Evolutionary conservation across 2,113 vertebrate species (phyloP).

Genomic region (Oxygymnocypris stewartii): DNA sequence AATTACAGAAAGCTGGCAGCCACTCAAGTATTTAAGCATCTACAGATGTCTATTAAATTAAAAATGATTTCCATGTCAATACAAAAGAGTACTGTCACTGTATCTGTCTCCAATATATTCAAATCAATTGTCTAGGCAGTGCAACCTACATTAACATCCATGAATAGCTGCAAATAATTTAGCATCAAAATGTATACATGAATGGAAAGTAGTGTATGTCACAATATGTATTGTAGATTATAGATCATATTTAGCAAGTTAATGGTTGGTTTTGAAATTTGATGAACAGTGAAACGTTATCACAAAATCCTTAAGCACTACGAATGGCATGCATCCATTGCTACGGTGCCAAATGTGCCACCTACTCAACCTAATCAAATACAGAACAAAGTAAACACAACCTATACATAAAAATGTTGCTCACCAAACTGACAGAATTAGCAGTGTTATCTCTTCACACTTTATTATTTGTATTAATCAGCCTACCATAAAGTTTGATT

Average conservation of each 20-base stretch:
- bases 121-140: conserved; percentile 57
- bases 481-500: background rate
- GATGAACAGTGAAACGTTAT: conserved; percentile 49
- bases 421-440: background rate
- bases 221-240: conserved; percentile 55
- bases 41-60: conserved; percentile 66
- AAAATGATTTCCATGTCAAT: conserved; percentile 59
- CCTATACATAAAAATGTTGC: background rate
- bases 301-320: conserved; percentile 52
- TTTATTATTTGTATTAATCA: background rate
- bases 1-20: conserved; percentile 62
- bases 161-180: conserved; percentile 42
- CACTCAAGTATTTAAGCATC: conserved; percentile 33
- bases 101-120: conserved; percentile 39
- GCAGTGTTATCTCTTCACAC: background rate
- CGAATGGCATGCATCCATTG: background rate
- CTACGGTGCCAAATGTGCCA: background rate
- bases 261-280: conserved; percentile 65
- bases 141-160: conserved; percentile 52
- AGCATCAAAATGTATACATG: conserved; percentile 55
- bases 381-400: background rate
- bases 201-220: conserved; percentile 59
- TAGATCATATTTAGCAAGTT: conserved; percentile 37
- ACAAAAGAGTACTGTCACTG: conserved; percentile 62
- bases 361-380: background rate